phyloP scores from a whole-genome alignment of 2,888 invertebrate genomes.

The Yponomeuta sedellus region DNA sequence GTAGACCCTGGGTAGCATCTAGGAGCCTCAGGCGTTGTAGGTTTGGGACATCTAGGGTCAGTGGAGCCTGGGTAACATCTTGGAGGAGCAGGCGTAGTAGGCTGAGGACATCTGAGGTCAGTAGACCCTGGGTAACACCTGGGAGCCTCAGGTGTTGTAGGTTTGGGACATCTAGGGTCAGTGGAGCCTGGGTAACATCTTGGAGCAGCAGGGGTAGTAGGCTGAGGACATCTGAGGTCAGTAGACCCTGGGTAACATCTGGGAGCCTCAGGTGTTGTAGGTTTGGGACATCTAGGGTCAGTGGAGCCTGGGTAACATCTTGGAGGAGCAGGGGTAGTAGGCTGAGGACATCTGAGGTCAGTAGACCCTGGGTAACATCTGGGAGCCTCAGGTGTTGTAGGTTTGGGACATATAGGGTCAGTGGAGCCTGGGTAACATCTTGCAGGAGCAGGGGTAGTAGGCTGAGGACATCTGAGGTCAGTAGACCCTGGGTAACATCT shows the following conservation, averaged over 20 bases:
- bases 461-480: slow-evolving; percentile 29
- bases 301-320: slow-evolving; percentile 30
- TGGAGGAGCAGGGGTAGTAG: slow-evolving; percentile 26
- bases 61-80: slow-evolving; percentile 33
- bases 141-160: slow-evolving; percentile 29
- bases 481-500: slow-evolving; percentile 31
- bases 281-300: slow-evolving; percentile 26
- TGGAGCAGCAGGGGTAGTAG: slow-evolving; percentile 29
- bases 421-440: slow-evolving; percentile 32
- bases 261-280: slow-evolving; percentile 32
- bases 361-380: slow-evolving; percentile 24
- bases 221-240: slow-evolving; percentile 34
- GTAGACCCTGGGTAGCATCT: slow-evolving; percentile 32
- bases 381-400: slow-evolving; percentile 31
- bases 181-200: slow-evolving; percentile 33
- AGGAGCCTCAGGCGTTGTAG: slow-evolving; percentile 30
- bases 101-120: slow-evolving; percentile 40
- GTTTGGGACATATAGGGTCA: slow-evolving; percentile 32
- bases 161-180: slow-evolving; percentile 42
- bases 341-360: slow-evolving; percentile 31
- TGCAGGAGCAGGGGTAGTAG: slow-evolving; percentile 29
- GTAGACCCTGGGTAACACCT: slow-evolving; percentile 32
- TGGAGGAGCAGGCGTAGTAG: slow-evolving; percentile 30
- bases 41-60: slow-evolving; percentile 35
- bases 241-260: slow-evolving; percentile 32